Evolutionary conservation across 2,888 invertebrate species (phyloP).

Genomic region (Camptogramma bilineatum): DNA sequence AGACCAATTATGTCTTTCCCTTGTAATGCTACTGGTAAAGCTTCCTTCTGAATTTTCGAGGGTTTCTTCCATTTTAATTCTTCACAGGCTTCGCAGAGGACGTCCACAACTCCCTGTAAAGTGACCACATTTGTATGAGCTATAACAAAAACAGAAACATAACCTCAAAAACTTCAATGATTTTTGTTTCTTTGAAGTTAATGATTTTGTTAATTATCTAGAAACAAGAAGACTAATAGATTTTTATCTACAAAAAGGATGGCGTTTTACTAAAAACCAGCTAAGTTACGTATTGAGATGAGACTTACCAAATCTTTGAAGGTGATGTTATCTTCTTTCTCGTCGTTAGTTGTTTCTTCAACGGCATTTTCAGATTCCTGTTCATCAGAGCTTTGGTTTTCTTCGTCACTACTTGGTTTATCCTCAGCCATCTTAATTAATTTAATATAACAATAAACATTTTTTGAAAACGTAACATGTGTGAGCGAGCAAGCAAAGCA

Average conservation of each 20-base stretch:
- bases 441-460: constrained; percentile 6
- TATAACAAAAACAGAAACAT: constrained; percentile 37
- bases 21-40: constrained; percentile 95
- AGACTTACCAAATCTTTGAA: constrained; percentile 77
- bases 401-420: constrained; percentile 60
- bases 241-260: background rate
- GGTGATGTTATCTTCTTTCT: constrained; percentile 69
- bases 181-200: background rate
- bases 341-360: constrained; percentile 48
- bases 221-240: background rate
- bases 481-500: background rate
- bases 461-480: constrained; percentile 36
- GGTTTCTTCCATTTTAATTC: constrained; percentile 97
- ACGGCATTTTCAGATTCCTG: constrained; percentile 47
- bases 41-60: constrained; percentile 97
- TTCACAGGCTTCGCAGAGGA: constrained; percentile 95
- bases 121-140: constrained; percentile 26
- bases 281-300: background rate
- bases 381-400: constrained; percentile 52
- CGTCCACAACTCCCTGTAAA: constrained; percentile 94
- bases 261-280: background rate
- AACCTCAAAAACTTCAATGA: constrained; percentile 49
- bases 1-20: constrained; percentile 89
- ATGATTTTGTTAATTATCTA: background rate
- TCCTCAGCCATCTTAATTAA: constrained; percentile 65